A percentile compares a stretch with the other conserved stretches of the same genome.
Conservation (phyloP, 2,113 vertebrate species). For the Dipodomys ordii region DNA sequence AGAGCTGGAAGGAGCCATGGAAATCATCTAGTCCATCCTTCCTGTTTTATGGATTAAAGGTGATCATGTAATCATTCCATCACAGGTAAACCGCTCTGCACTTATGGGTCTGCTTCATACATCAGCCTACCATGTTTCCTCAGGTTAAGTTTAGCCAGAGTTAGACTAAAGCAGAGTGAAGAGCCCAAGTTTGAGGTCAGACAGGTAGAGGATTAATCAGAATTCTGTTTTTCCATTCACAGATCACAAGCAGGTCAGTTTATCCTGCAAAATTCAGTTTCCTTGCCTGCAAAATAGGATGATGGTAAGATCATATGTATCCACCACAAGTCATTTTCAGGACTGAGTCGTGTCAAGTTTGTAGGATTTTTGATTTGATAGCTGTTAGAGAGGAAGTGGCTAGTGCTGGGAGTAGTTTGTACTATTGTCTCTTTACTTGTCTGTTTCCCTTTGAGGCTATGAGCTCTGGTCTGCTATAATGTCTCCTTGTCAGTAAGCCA, state of each 20-base stretch:
- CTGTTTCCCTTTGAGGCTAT: not conserved
- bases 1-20: slow-evolving; percentile 31
- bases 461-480: not conserved
- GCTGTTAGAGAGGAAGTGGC: not conserved
- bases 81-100: slow-evolving; percentile 3
- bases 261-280: not conserved
- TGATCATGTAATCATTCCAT: slow-evolving; percentile 47
- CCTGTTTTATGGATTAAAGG: slow-evolving; percentile 71
- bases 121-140: not conserved
- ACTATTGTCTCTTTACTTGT: not conserved
- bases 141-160: not conserved
- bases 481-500: not conserved
- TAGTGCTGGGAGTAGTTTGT: not conserved
- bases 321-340: not conserved
- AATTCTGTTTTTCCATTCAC: not conserved
- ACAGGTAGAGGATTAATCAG: not conserved
- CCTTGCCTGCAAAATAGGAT: not conserved
- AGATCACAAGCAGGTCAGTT: not conserved
- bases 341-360: not conserved
- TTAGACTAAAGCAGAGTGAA: not conserved
- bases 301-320: not conserved
- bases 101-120: not conserved
- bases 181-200: not conserved
- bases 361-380: not conserved
- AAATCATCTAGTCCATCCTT: slow-evolving; percentile 47